Base-by-base conservation (phyloP, 2,113 vertebrate species). In the Crypturellus undulatus region DNA sequence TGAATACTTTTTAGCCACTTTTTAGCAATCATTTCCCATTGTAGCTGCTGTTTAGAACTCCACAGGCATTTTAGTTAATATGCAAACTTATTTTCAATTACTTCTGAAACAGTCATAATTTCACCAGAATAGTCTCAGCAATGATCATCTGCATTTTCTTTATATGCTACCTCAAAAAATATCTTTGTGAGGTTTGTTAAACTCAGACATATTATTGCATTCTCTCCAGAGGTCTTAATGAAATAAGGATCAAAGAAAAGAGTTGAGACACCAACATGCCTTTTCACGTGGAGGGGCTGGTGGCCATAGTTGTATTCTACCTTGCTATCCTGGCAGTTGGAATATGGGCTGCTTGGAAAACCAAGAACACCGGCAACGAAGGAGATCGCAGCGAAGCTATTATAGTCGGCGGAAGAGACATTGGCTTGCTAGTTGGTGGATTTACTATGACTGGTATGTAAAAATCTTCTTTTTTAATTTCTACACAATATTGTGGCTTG, bases 281-380 rank as follows among this genome's bases (percentile, higher is more conserved):
- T 95, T 98, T 99, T 97, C 99, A 99, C 82, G 98, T 97, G 87
- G 99, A 99, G 87, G 99, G 99, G 90, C 96, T 99, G 69, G 97
- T 99, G 96, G 99, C 99, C 54, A 99, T 99, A 73, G 97, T 99
- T 52, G 56, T 99, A 40, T 99, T 99, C 97, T 99, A 99, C 90
- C 76, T 99, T 92, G 96, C 99, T 63, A 99, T 99, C 91, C 95
- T 99, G 60, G 96, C 98, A 51, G 99, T 99, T 93, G 99, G 99
- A 38, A 99, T 99, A 95, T 99, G 99, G 99, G 99, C 99, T 60
- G 99, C 99, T 26, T 99, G 99, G 99, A 99, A 99, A 97, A 99
- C 99, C 95, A 99, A 99, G 95, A 99, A 98, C 95, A 98, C 98
- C 0, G 97, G 98, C 59, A 98, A 94, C 0, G 90, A 89, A 59